Evolutionary conservation across 2,888 invertebrate species (phyloP), one percentile per base, ranked within the genome.

Genomic region (Lamellibrachia columna): DNA sequence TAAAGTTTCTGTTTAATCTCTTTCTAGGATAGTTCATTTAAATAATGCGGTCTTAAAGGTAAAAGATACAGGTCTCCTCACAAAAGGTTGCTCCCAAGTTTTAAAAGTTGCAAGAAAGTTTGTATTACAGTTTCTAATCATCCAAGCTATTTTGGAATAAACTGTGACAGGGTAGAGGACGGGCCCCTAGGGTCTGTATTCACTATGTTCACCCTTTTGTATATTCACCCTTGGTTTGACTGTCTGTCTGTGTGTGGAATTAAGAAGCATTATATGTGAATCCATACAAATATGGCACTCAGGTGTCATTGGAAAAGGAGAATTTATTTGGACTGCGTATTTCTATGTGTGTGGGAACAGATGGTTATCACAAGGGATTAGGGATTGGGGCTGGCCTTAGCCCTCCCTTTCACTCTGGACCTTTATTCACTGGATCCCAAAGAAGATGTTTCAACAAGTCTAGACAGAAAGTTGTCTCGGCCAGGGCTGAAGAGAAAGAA

Each of bases 341-440:
- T 75, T 75, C 75, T 75, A 40, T 40, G 22, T 22, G 22, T 75
- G n/a, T n/a, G 15, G 22, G n/a, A 22, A 6, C 75, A 75, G 75
- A 75, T 15, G 75, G 75, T 75, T 75, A 75, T 75, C 75, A 75
- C 75, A 75, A 75, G 75, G 75, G 75, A 75, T 75, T 75, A 75
- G 22, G 75, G 22, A 75, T 75, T 22, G 22, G 75, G 75, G 75
- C 75, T 22, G 11, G 75, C 22, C 22, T 75, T 75, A 75, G 75
- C 75, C 22, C 75, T 75, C 75, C 22, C 75, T 75, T 75, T 75
- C 75, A 22, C 22, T 75, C 75, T 4, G 6, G 6, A 3, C 75
- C 75, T 22, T n/a, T 22, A 22, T 75, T 75, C 15, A 75, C 11
- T 75, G 11, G 75, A 75, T 75, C 75, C 75, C 75, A 75, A 75